Percentiles rank a stretch among this genome's conserved stretches.
Evolutionary conservation across 1,140 invertebrate species (phyloP).

Genomic region (Zaprionus nigranus): DNA sequence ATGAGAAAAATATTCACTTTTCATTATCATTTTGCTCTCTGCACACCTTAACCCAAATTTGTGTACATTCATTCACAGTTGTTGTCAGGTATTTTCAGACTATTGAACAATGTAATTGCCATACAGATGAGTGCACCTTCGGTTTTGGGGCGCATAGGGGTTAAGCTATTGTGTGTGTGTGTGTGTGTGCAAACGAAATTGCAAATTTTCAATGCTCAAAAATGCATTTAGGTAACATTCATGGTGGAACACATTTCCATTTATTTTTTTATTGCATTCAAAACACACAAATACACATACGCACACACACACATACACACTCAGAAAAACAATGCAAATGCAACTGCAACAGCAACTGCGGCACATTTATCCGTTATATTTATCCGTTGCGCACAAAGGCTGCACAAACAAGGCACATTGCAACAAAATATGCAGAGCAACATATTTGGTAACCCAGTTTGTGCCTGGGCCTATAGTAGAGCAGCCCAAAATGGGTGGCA

Average conservation of each 20-base stretch:
- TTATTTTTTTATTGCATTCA: conserved; percentile 19
- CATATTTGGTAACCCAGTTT: conserved; percentile 19
- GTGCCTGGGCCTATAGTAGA: neutral
- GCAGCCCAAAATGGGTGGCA: neutral
- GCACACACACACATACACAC: neutral
- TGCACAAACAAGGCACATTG: conserved; percentile 9
- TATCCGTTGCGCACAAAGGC: conserved; percentile 9
- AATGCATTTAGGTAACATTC: conserved; percentile 14
- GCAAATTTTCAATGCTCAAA: conserved; percentile 27
- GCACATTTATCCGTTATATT: conserved; percentile 18
- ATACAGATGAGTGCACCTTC: conserved; percentile 14
- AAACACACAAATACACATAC: neutral
- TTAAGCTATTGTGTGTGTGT: neutral
- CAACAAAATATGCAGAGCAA: conserved; percentile 25
- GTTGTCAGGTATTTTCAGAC: conserved; percentile 17
- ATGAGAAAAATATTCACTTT: conserved; percentile 5
- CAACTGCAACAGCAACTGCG: neutral
- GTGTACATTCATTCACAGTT: neutral
- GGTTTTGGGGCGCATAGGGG: neutral
- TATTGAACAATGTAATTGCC: conserved; percentile 33
- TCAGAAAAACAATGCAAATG: conserved; percentile 1
- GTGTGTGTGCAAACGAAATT: conserved; percentile 7
- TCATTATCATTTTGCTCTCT: neutral
- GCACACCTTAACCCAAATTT: neutral
- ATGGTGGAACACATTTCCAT: conserved; percentile 6